Percentiles rank a stretch among this genome's conserved stretches.
phyloP scores from a whole-genome alignment of 2,888 invertebrate species.

The Phanerotoma sp. region DNA sequence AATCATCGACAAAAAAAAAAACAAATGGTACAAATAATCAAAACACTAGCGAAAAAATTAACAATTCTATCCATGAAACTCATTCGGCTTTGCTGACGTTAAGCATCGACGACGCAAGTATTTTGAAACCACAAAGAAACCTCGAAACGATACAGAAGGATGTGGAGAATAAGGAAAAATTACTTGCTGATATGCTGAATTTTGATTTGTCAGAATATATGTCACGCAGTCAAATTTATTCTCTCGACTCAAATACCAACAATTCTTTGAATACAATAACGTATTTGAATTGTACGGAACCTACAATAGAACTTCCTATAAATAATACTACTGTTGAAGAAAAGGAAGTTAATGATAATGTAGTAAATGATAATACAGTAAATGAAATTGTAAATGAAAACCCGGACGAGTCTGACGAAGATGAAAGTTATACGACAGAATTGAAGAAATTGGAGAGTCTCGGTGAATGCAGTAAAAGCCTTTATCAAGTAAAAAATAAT shows the following conservation, averaged over 20 bases:
- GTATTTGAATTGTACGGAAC: constrained; percentile 35
- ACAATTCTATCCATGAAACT: constrained; percentile 36
- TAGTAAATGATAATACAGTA: constrained; percentile 27
- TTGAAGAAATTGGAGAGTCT: constrained; percentile 47
- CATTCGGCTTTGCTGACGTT: constrained; percentile 43
- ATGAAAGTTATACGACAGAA: constrained; percentile 51
- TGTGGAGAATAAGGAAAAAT: constrained; percentile 74
- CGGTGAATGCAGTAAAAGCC: constrained; percentile 47
- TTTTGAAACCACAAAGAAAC: constrained; percentile 43
- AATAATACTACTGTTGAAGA: neutral
- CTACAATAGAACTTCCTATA: constrained; percentile 18
- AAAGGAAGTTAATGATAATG: constrained; percentile 13
- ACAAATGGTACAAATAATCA: constrained; percentile 18
- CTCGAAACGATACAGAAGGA: constrained; percentile 67
- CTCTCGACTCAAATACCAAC: constrained; percentile 33
- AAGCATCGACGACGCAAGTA: constrained; percentile 43
- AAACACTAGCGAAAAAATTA: constrained; percentile 21
- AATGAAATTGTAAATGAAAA: too few species aligned
- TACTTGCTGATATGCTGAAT: constrained; percentile 68
- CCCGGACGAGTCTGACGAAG: constrained; percentile 46
- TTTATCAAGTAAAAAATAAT: constrained; percentile 39
- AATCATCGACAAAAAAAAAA: constrained; percentile 30
- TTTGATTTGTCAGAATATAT: constrained; percentile 59
- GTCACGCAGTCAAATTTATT: constrained; percentile 40
- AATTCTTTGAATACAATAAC: constrained; percentile 36